phyloP scores from a whole-genome alignment of 2,888 invertebrate species.

The Noctua comes region DNA sequence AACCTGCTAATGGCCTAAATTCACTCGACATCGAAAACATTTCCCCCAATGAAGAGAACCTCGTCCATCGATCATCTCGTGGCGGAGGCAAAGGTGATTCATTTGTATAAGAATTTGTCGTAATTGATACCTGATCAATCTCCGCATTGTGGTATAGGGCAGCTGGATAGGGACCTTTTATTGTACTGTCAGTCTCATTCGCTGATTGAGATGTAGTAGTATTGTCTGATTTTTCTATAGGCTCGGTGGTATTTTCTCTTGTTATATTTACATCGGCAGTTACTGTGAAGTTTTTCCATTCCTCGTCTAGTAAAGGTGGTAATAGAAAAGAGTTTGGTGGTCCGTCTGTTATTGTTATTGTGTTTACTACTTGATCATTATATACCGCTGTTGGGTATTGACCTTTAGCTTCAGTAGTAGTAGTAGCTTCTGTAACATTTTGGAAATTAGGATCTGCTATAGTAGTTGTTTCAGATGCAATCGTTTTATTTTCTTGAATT shows the following conservation, averaged over 20 bases:
- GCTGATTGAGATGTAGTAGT: constrained; percentile 51
- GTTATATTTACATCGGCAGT: constrained; percentile 54
- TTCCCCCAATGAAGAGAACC: constrained; percentile 73
- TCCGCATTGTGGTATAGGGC: constrained; percentile 76
- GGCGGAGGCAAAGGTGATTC: constrained; percentile 73
- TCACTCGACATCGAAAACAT: constrained; percentile 70
- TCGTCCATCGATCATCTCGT: constrained; percentile 81
- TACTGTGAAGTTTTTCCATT: constrained; percentile 73
- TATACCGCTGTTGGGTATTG: constrained; percentile 55
- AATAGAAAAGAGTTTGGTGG: constrained; percentile 51
- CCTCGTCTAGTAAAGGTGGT: constrained; percentile 64
- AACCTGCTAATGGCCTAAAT: constrained; percentile 85
- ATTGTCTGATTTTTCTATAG: constrained; percentile 34
- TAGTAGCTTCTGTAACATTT: constrained; percentile 39
- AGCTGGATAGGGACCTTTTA: constrained; percentile 74
- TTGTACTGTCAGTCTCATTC: constrained; percentile 64
- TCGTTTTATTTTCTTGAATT: constrained; percentile 3
- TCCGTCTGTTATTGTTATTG: constrained; percentile 45
- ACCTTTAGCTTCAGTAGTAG: constrained; percentile 51
- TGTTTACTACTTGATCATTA: constrained; percentile 55
- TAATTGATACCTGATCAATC: constrained; percentile 82
- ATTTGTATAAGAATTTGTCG: constrained; percentile 80
- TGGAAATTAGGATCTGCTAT: constrained; percentile 25
- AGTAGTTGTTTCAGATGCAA: not conserved
- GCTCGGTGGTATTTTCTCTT: constrained; percentile 46